phyloP scores from a whole-genome alignment of 1,140 invertebrate genomes.

The Neodiprion lecontei region DNA sequence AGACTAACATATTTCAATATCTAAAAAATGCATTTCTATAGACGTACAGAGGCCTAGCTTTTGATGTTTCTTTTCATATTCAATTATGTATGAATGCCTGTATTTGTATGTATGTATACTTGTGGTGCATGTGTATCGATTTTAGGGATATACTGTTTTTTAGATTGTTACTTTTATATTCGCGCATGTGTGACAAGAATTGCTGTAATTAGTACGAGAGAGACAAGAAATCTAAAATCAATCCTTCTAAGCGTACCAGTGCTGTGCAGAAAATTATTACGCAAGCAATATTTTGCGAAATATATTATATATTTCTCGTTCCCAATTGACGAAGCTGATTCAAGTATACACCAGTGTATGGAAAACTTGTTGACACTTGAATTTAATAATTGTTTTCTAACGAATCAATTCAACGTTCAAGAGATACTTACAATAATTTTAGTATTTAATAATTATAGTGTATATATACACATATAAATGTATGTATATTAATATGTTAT shows the following conservation, averaged over 20 bases:
- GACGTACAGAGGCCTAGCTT: background rate
- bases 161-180: conserved; percentile 3
- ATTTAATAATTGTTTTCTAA: background rate
- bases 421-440: conserved; percentile 50
- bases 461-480: conserved; percentile 34
- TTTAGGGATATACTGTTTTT: background rate
- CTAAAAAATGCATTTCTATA: background rate
- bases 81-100: too few species aligned
- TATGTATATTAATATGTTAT: conserved; percentile 21
- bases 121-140: background rate
- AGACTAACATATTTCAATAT: background rate
- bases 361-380: conserved; percentile 1
- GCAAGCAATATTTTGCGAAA: too few species aligned
- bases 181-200: background rate
- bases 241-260: too few species aligned
- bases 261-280: too few species aligned
- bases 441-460: conserved; percentile 51
- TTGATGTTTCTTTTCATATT: too few species aligned
- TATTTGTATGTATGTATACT: background rate
- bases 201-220: too few species aligned
- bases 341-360: background rate
- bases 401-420: background rate
- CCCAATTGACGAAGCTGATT: background rate
- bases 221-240: too few species aligned
- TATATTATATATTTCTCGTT: too few species aligned